Base-by-base conservation (phyloP, 2,797 vertebrate species). In the Chrosomus eos region DNA sequence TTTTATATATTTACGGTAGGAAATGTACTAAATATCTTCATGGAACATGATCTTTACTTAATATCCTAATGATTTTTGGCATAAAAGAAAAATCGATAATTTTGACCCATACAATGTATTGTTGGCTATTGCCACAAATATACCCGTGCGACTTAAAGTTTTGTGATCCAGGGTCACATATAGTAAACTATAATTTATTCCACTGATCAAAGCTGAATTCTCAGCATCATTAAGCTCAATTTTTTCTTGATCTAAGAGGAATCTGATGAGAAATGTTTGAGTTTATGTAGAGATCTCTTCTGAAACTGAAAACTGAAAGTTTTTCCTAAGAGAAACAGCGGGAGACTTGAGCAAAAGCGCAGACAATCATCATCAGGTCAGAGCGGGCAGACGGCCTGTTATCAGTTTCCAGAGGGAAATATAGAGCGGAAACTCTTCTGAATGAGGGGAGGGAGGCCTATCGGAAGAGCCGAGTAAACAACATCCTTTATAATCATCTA, bases 391-490 rank as follows among this genome's bases (percentile, higher is more conserved):
- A 81, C 79, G 86, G 85, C 89, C 90, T 87, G 87, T 94, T 95
- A 96, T 96, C 95, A 88, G 88, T 86, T 84, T 88, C 94, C 90
- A 88, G 91, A 92, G 89, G 93, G 92, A 95, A 94, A 94, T 92
- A 93, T 88, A 93, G 91, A 93, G 94, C 95, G 95, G 95, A 96
- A 96, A 92, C 93, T 91, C 91, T 91, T 90, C 87, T 85, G 88
- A 89, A 88, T 64, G 90, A 93, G 90, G 71, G 84, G 88, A 89
- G 88, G 89, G 90, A 92, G 88, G 91, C 90, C 87, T 93, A 93
- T 95, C 94, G 94, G 94, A 96, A 95, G 93, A 87, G 87, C 91
- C 93, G 93, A 93, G 94, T 96, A 96, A 95, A 96, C 95, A 96
- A 91, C 89, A 92, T 92, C 88, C 84, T 88, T 91, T 94, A 94